These are phyloP conservation scores for Tyto alba DNA, from an alignment of 2,113 vertebrate genomes.

Conservation along the genomic window DNA sequence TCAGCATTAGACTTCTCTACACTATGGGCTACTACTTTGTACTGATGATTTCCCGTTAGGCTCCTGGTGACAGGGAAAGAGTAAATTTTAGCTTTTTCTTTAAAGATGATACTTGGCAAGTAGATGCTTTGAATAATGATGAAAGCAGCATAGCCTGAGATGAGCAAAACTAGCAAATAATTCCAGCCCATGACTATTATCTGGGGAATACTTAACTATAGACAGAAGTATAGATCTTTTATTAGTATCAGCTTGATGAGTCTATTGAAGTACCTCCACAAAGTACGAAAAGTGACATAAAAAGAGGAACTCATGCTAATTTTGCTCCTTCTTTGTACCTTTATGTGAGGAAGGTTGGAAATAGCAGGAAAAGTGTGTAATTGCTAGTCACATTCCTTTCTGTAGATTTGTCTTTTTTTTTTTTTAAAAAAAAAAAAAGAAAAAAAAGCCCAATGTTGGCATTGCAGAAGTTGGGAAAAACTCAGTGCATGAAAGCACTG, in stretches of 20 bases:
- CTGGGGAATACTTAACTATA: background rate
- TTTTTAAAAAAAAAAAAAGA: too few relatives aligned
- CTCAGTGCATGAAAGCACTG: background rate
- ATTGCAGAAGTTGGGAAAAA: background rate
- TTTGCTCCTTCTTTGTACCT: background rate
- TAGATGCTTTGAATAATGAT: background rate
- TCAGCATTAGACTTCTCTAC: background rate
- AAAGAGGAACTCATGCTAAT: conserved; percentile 2
- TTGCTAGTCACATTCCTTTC: background rate
- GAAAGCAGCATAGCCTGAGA: background rate
- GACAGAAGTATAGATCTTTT: background rate
- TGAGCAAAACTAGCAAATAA: background rate
- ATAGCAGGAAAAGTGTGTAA: background rate
- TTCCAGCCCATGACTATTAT: background rate
- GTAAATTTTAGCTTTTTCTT: background rate
- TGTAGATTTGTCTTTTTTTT: background rate
- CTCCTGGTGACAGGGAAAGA: background rate
- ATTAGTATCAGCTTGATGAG: background rate
- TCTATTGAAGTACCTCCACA: background rate
- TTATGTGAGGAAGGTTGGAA: background rate
- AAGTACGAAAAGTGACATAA: background rate
- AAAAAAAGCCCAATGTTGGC: background rate
- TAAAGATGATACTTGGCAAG: background rate
- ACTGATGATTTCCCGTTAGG: background rate
- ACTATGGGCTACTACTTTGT: background rate